These are phyloP conservation scores for Propithecus perrieri DNA, from an alignment of 2,797 vertebrate genomes.

Conservation along the genomic window DNA sequence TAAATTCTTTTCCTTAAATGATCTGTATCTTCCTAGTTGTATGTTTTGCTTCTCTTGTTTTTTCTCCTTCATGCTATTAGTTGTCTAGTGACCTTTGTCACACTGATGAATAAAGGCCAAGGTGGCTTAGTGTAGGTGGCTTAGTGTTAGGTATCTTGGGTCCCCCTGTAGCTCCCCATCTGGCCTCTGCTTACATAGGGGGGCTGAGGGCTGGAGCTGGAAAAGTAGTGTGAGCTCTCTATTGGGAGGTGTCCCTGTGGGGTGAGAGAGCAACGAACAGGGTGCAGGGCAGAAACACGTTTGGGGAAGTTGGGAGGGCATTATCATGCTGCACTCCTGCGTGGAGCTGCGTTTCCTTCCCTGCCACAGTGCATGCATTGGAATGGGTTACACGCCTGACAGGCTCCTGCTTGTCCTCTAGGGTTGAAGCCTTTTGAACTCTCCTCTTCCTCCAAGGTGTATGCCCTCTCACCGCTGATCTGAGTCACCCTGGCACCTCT, in stretches of 20 bases:
- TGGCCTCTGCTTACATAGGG: not conserved
- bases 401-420: not conserved
- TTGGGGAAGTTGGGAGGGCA: accelerated
- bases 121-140: too few species aligned
- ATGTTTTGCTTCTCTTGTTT: not conserved
- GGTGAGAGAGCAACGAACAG: not conserved
- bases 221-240: not conserved
- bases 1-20: not conserved
- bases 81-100: not conserved
- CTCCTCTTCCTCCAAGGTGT: not conserved
- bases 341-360: not conserved
- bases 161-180: too few species aligned
- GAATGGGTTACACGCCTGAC: too few species aligned
- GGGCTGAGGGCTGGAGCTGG: not conserved
- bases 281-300: not conserved
- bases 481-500: not conserved
- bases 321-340: not conserved
- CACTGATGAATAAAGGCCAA: not conserved
- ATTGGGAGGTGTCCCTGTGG: not conserved
- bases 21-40: not conserved
- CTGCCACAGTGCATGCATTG: accelerated
- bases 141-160: not conserved
- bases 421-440: not conserved
- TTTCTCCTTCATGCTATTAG: not conserved
- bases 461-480: not conserved